Conservation (phyloP, 2,797 vertebrate species). For the Melopsittacus undulatus region DNA sequence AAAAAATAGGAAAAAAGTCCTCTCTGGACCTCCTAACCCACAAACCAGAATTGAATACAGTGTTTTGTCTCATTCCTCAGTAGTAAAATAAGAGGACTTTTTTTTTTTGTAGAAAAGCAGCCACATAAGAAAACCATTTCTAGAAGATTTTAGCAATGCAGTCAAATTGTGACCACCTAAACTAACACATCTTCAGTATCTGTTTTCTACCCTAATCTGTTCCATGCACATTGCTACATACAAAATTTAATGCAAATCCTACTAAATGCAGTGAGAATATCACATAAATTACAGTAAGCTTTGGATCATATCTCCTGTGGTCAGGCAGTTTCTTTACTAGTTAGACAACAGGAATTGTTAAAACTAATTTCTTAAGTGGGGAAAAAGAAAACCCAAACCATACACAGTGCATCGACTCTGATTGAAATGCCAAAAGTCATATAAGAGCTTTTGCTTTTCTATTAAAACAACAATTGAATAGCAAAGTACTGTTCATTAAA, state of each 20-base stretch:
- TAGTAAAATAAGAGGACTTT: neutral
- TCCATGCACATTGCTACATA: neutral
- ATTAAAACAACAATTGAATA: neutral
- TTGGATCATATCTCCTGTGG: neutral
- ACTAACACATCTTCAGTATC: neutral
- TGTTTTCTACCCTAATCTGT: neutral
- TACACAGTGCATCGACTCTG: neutral
- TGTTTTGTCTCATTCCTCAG: neutral
- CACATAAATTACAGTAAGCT: neutral
- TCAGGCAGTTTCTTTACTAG: neutral
- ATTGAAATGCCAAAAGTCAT: neutral
- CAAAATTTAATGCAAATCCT: slow-evolving; percentile 35
- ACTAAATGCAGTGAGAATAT: neutral
- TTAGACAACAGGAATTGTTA: neutral
- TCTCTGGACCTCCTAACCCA: neutral
- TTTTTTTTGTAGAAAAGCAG: neutral
- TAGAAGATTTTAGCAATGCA: neutral
- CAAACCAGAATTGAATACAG: neutral
- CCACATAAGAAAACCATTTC: neutral
- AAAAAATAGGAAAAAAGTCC: neutral
- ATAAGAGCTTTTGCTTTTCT: neutral
- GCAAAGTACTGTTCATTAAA: neutral
- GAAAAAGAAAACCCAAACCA: neutral
- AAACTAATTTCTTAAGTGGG: neutral
- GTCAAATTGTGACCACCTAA: neutral